Evolutionary conservation across 1,140 invertebrate species (phyloP).

Genomic region (Drosophila azteca): DNA sequence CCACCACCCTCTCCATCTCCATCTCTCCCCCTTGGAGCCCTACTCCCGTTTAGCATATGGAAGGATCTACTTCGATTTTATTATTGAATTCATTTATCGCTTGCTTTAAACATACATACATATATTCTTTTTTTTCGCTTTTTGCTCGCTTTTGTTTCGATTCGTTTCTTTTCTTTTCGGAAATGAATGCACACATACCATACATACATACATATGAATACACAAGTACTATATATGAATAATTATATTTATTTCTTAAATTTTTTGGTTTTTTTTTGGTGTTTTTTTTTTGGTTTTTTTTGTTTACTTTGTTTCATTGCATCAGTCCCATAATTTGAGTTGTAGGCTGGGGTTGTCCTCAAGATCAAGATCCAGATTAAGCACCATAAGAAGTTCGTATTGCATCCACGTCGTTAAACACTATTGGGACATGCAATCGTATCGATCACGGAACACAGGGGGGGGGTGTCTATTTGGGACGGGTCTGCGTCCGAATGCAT

Average conservation of each 20-base stretch:
- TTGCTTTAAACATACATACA: background rate
- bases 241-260: background rate
- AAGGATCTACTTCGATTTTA: constrained; percentile 68
- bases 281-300: constrained; percentile 7
- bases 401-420: constrained; percentile 60
- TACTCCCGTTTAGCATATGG: constrained; percentile 49
- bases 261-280: constrained; percentile 6
- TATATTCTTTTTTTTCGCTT: background rate
- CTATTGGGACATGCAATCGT: constrained; percentile 5
- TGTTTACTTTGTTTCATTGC: constrained; percentile 63
- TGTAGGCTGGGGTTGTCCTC: constrained; percentile 66
- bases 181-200: background rate
- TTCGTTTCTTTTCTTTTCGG: constrained; percentile 8
- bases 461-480: constrained; percentile 8
- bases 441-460: background rate
- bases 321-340: constrained; percentile 79
- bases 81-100: constrained; percentile 1
- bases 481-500: constrained; percentile 21
- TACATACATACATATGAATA: no score
- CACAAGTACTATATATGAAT: background rate
- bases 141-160: background rate
- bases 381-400: constrained; percentile 74
- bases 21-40: constrained; percentile 32
- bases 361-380: constrained; percentile 73
- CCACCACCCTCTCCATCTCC: constrained; percentile 17